Percentiles rank a stretch among this genome's conserved stretches.
These are phyloP conservation scores for Chymomyza amoena DNA, from an alignment of 2,888 invertebrate species.

Conservation along the genomic window DNA sequence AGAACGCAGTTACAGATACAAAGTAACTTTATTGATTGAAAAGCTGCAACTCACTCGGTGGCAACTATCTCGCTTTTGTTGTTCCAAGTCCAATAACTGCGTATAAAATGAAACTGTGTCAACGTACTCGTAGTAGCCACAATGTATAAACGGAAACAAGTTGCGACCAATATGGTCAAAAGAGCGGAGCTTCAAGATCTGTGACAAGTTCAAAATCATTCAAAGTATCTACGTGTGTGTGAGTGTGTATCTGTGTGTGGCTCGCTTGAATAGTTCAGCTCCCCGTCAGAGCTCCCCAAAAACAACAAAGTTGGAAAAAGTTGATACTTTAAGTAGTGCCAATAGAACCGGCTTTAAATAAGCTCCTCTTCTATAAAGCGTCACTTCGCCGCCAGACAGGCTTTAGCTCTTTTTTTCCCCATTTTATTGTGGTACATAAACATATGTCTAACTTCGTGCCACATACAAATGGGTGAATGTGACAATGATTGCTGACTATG, in stretches of 20 bases:
- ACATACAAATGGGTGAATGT: slow-evolving; percentile 38
- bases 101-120: slow-evolving; percentile 59
- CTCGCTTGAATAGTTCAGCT: not conserved
- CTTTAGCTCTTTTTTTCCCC: not conserved
- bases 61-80: slow-evolving; percentile 3
- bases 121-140: slow-evolving; percentile 46
- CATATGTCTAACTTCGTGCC: slow-evolving; percentile 49
- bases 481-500: not conserved
- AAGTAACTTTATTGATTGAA: slow-evolving; percentile 52
- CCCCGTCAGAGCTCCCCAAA: not conserved
- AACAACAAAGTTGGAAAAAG: slow-evolving; percentile 32
- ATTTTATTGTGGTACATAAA: slow-evolving; percentile 55
- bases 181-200: slow-evolving; percentile 49
- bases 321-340: not conserved
- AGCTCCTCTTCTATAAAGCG: slow-evolving; percentile 12
- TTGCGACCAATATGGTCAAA: slow-evolving; percentile 61
- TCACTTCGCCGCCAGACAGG: slow-evolving; percentile 44
- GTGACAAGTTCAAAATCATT: slow-evolving; percentile 63
- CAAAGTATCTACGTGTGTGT: slow-evolving; percentile 7
- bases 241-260: slow-evolving; percentile 31
- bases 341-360: slow-evolving; percentile 60
- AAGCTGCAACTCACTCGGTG: slow-evolving; percentile 18
- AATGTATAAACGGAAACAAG: slow-evolving; percentile 62
- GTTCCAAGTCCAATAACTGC: not conserved
- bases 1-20: slow-evolving; percentile 15